These are phyloP conservation scores for Melieria crassipennis DNA, from an alignment of 2,888 invertebrate species.

Conservation along the genomic window DNA sequence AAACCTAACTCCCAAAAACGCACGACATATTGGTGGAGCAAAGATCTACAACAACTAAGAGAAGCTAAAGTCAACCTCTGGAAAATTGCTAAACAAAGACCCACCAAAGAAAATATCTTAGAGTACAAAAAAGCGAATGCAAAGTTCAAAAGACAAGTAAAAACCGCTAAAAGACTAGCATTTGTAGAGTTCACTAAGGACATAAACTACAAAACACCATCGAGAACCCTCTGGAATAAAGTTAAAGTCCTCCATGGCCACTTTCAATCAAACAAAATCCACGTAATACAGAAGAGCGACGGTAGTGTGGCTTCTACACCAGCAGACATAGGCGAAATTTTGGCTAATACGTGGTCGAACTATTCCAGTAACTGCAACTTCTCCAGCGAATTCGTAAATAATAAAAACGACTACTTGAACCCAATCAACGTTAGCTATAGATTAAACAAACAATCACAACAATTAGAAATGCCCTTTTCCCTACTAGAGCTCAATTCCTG, in stretches of 20 bases:
- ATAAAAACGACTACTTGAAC: no score
- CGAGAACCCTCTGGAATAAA: slow-evolving; percentile 13
- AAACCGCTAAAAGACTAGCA: slow-evolving; percentile 5
- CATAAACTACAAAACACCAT: neutral
- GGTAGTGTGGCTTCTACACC: neutral
- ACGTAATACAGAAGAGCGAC: neutral
- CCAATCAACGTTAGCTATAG: no score
- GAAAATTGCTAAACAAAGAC: neutral
- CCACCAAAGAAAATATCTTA: slow-evolving; percentile 4
- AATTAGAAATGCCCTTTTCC: no score
- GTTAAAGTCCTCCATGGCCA: neutral
- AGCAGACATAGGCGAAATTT: neutral
- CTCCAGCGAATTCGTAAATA: no score
- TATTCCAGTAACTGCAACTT: neutral
- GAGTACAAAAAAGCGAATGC: slow-evolving; percentile 20
- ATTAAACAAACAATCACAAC: no score
- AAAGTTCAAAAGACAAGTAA: slow-evolving; percentile 23
- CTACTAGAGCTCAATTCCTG: no score
- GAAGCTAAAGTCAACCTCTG: neutral
- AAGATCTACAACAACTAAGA: neutral
- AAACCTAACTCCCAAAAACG: neutral
- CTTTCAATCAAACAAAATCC: neutral
- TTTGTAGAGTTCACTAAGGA: slow-evolving; percentile 9
- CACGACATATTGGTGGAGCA: slow-evolving; percentile 12
- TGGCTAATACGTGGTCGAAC: neutral